A percentile compares a stretch with the other conserved stretches of the same genome.
Evolutionary conservation across 2,113 vertebrate species (phyloP).

Genomic region (Crotalus horridus): DNA sequence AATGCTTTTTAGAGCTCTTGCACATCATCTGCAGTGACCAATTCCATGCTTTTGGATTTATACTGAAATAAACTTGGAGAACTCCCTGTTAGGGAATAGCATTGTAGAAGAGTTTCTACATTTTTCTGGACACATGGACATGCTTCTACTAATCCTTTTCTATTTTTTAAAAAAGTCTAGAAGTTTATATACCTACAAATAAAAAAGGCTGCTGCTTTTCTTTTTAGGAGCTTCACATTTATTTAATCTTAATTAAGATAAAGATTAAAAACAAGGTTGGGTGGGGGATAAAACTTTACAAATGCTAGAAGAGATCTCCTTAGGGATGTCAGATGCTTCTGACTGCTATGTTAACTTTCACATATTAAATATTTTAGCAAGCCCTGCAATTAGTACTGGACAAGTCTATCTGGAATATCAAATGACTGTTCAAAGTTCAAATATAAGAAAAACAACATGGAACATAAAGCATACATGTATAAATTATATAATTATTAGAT

Average conservation of each 20-base stretch:
- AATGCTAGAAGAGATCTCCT: background rate
- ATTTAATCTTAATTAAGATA: background rate
- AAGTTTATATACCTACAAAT: background rate
- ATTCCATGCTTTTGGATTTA: background rate
- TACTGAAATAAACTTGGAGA: background rate
- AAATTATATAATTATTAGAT: background rate
- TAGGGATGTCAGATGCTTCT: background rate
- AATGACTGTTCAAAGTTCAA: background rate
- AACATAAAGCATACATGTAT: background rate
- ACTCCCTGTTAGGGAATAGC: background rate
- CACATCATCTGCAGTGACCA: background rate
- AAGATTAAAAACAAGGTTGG: background rate
- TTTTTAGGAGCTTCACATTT: too few species aligned
- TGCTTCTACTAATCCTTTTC: background rate
- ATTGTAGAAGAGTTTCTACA: background rate
- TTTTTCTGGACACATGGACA: background rate
- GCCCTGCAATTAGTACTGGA: background rate
- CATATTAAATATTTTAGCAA: background rate
- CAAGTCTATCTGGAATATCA: background rate
- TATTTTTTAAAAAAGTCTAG: background rate
- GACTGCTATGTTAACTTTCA: background rate
- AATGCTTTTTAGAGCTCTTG: background rate
- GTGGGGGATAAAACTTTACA: background rate
- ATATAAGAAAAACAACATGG: background rate
- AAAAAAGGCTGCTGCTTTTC: background rate